phyloP scores from a whole-genome alignment of 2,797 vertebrate genomes.

The Fistularia tabacaria region DNA sequence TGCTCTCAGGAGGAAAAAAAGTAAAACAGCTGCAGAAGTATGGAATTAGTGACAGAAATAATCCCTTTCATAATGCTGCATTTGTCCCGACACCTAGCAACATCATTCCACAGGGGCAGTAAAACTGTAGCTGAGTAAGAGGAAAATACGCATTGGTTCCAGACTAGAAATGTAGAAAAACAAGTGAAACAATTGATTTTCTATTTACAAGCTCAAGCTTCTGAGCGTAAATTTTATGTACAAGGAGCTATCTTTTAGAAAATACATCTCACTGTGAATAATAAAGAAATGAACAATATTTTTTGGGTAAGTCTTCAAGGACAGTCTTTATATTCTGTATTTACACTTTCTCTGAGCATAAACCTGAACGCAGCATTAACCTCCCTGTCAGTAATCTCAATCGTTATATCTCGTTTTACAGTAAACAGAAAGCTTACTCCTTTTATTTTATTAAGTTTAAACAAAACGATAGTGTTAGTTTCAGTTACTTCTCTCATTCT shows the following conservation, averaged over 20 bases:
- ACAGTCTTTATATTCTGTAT: not conserved
- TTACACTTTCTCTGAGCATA: not conserved
- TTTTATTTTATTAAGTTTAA: too few species aligned
- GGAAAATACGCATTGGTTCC: not conserved
- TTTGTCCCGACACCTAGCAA: slow-evolving; percentile 41
- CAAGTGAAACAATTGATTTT: not conserved
- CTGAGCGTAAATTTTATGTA: too few species aligned
- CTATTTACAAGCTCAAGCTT: not conserved
- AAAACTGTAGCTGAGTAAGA: not conserved
- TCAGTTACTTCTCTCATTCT: too few species aligned
- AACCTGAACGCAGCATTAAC: not conserved
- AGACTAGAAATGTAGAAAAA: not conserved
- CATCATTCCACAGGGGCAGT: slow-evolving; percentile 38
- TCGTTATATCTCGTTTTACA: too few species aligned
- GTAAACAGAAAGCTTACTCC: too few species aligned
- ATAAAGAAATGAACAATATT: too few species aligned
- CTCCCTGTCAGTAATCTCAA: not conserved
- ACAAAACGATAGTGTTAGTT: too few species aligned
- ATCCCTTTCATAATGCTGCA: slow-evolving; percentile 39
- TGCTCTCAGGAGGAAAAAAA: slow-evolving; percentile 51
- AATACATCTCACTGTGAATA: too few species aligned
- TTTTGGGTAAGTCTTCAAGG: too few species aligned
- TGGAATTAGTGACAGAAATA: slow-evolving; percentile 45
- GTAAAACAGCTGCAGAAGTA: slow-evolving; percentile 58
- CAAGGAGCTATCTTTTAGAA: too few species aligned